These are phyloP conservation scores for Agrochola lychnidis DNA, from an alignment of 2,888 invertebrate genomes.

Conservation along the genomic window DNA sequence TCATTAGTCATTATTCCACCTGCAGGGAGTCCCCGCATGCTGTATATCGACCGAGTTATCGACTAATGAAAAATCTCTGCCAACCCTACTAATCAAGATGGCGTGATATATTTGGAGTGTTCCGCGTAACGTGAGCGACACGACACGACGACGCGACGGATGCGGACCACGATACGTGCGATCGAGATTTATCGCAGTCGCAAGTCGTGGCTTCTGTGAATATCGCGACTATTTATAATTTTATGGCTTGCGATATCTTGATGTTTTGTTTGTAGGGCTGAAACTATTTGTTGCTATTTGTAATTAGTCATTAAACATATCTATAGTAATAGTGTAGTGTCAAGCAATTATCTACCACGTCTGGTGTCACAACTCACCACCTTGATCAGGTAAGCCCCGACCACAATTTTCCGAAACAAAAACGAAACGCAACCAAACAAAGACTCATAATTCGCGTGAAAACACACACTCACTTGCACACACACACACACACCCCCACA, in stretches of 20 bases:
- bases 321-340: neutral
- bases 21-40: too few species aligned
- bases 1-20: too few species aligned
- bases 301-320: neutral
- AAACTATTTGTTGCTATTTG: too few species aligned
- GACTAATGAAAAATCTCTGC: neutral
- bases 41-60: too few species aligned
- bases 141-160: constrained; percentile 61
- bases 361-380: too few species aligned
- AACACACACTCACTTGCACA: constrained; percentile 48
- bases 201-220: constrained; percentile 45
- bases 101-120: constrained; percentile 61
- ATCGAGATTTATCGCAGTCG: constrained; percentile 57
- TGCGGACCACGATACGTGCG: constrained; percentile 55
- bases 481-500: constrained; percentile 11
- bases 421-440: constrained; percentile 49
- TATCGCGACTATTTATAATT: constrained; percentile 49
- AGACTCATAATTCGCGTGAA: constrained; percentile 66
- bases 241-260: constrained; percentile 4
- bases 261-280: constrained; percentile 16
- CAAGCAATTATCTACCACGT: neutral
- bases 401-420: constrained; percentile 33
- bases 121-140: constrained; percentile 60
- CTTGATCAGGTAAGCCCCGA: neutral
- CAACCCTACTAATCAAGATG: constrained; percentile 58